These are phyloP conservation scores for Aphidius ervi DNA, from an alignment of 1,140 invertebrate genomes.

Conservation along the genomic window DNA sequence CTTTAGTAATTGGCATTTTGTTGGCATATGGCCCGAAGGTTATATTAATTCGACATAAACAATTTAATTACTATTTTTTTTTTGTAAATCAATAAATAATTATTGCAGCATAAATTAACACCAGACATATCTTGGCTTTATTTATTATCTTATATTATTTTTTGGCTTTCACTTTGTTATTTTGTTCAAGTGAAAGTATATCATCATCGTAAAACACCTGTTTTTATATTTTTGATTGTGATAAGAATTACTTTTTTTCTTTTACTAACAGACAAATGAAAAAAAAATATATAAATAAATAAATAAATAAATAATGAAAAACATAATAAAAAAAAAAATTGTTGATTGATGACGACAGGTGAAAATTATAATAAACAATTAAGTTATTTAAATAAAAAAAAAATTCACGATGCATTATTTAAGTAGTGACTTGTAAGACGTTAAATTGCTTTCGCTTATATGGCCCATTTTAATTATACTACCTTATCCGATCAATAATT, in stretches of 20 bases:
- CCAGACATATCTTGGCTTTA: too few species aligned
- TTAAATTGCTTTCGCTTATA: conserved; percentile 7
- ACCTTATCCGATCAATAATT: background rate
- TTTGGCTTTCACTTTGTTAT: too few species aligned
- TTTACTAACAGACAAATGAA: too few species aligned
- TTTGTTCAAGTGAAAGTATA: too few species aligned
- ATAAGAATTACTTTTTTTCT: too few species aligned
- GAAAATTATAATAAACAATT: conserved; percentile 1
- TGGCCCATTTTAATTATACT: too few species aligned
- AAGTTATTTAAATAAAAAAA: background rate
- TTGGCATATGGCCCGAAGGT: conserved; percentile 39
- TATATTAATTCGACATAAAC: background rate
- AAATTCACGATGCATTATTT: conserved; percentile 20
- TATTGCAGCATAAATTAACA: too few species aligned
- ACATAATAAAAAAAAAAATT: background rate
- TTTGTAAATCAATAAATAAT: conserved; percentile 1
- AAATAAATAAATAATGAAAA: too few species aligned
- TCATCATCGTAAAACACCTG: too few species aligned
- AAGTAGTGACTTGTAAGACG: conserved; percentile 23
- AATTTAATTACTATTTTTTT: conserved; percentile 19
- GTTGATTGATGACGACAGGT: background rate
- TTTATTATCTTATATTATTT: too few species aligned
- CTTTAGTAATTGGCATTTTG: conserved; percentile 49
- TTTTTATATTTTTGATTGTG: too few species aligned
- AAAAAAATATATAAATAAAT: too few species aligned